These are phyloP conservation scores for Condylostylus longicornis DNA, from an alignment of 1,140 invertebrate species.

Conservation along the genomic window DNA sequence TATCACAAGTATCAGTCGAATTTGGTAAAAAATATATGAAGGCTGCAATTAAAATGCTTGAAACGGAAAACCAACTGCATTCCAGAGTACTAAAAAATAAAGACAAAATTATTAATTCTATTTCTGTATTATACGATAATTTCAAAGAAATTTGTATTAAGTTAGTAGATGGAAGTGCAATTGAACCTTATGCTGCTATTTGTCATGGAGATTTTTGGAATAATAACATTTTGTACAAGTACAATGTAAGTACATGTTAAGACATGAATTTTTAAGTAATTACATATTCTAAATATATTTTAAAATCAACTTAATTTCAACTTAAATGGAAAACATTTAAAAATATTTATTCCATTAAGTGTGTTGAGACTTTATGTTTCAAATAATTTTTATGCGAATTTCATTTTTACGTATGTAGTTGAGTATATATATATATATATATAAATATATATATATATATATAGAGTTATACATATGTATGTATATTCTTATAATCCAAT, in stretches of 20 bases:
- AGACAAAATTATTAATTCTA: neutral
- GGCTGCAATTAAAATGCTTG: conserved; percentile 9
- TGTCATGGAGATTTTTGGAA: conserved; percentile 19
- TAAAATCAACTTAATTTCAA: too few species aligned
- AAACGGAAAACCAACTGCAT: conserved; percentile 1
- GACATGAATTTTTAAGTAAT: neutral
- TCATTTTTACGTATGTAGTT: neutral
- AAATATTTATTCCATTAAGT: neutral
- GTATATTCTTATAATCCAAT: too few species aligned
- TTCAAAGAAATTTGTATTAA: conserved; percentile 13
- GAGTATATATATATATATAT: neutral
- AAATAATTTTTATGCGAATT: neutral
- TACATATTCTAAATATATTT: neutral
- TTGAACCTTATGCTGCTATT: conserved; percentile 14
- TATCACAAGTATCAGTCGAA: conserved; percentile 15
- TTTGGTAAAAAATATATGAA: conserved; percentile 17
- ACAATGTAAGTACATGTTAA: conserved; percentile 11
- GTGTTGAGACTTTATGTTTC: neutral
- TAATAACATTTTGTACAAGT: conserved; percentile 16
- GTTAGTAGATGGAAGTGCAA: conserved; percentile 11
- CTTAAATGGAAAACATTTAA: neutral
- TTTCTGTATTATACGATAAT: conserved; percentile 8
- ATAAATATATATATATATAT: neutral
- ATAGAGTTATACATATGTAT: too few species aligned
- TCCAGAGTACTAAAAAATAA: too few species aligned